Conservation (phyloP, 2,888 invertebrate species). For the Noctua fimbriata region DNA sequence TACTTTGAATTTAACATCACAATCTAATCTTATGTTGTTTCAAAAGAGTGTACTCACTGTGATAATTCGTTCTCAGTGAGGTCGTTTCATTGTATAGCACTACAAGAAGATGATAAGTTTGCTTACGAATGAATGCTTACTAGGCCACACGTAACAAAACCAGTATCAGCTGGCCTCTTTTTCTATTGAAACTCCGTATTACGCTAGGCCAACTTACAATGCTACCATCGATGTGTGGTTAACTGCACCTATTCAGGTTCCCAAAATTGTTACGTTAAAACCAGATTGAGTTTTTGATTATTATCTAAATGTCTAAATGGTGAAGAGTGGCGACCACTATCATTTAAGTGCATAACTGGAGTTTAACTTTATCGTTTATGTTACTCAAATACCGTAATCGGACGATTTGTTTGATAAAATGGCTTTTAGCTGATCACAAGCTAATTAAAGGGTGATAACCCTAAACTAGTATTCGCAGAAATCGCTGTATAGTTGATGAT, state of each 20-base stretch:
- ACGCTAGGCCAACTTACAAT: neutral
- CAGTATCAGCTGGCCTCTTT: neutral
- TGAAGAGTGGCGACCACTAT: neutral
- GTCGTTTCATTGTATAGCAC: neutral
- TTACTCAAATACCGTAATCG: neutral
- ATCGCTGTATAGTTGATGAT: neutral
- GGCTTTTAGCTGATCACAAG: neutral
- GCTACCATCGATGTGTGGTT: neutral
- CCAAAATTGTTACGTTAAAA: neutral
- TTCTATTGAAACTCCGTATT: neutral
- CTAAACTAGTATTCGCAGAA: neutral
- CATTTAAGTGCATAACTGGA: neutral
- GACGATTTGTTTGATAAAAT: neutral
- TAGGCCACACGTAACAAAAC: neutral
- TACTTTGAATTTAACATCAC: no score
- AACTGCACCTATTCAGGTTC: neutral
- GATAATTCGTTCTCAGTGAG: neutral
- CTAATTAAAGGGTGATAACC: neutral
- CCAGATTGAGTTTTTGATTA: neutral
- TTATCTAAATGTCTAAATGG: neutral
- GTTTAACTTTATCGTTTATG: neutral
- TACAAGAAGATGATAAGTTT: neutral
- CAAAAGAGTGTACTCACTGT: neutral
- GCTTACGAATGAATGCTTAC: neutral
- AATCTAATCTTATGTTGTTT: neutral